These are phyloP conservation scores for Araneus ventricosus DNA, from an alignment of 1,140 invertebrate species.

Conservation along the genomic window DNA sequence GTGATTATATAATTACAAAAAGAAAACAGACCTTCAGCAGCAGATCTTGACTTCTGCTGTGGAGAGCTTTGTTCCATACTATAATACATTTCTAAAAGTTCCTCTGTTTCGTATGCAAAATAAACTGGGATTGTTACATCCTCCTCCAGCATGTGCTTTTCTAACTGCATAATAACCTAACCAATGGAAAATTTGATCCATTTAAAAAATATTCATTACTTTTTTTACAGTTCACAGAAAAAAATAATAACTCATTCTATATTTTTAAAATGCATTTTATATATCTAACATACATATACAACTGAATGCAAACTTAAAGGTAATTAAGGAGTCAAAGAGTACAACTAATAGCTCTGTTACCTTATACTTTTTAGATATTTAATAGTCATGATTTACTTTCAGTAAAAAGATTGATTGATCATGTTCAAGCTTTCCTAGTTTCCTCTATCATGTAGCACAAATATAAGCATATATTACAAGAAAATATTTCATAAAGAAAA, in stretches of 20 bases:
- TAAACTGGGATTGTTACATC: conserved; percentile 93
- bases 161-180: conserved; percentile 88
- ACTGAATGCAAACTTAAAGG: no score
- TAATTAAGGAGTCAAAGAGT: no score
- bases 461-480: no score
- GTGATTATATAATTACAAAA: no score
- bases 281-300: background rate
- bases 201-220: conserved; percentile 26
- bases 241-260: no score
- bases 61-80: conserved; percentile 84
- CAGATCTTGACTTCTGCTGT: conserved; percentile 83
- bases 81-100: conserved; percentile 88
- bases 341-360: no score
- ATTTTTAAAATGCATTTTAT: background rate
- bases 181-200: conserved; percentile 69
- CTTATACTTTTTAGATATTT: no score
- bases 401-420: no score
- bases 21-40: conserved; percentile 83
- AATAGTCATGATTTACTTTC: no score
- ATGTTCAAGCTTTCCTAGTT: no score
- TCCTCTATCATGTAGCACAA: no score
- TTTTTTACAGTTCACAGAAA: conserved; percentile 33
- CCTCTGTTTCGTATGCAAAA: conserved; percentile 87
- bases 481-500: no score
- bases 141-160: conserved; percentile 90